A percentile compares a stretch with the other conserved stretches of the same genome.
These are phyloP conservation scores for Drosophila nebulosa DNA, from an alignment of 1,140 invertebrate genomes.

Conservation along the genomic window DNA sequence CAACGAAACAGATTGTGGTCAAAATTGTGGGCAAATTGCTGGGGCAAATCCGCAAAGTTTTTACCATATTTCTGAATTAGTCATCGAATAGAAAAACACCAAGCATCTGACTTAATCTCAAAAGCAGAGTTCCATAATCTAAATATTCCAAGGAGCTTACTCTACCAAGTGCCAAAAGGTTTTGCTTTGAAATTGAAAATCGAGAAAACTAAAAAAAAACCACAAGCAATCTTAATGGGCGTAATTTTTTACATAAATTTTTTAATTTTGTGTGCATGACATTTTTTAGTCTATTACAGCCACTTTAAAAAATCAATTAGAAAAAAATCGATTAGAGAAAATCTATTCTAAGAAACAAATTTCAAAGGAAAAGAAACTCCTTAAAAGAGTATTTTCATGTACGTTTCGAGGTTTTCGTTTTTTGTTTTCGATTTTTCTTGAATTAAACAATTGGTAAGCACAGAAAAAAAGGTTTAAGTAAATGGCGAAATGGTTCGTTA, in stretches of 20 bases:
- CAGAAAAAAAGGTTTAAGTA: conserved; percentile 46
- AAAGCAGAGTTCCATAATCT: too few relatives aligned
- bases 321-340: too few relatives aligned
- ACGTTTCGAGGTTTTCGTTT: neutral
- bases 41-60: neutral
- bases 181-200: too few relatives aligned
- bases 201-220: too few relatives aligned
- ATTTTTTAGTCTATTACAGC: neutral
- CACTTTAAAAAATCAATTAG: too few relatives aligned
- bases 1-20: neutral
- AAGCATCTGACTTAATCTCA: too few relatives aligned
- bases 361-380: neutral
- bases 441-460: conserved; percentile 27
- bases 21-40: neutral
- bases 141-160: too few relatives aligned
- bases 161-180: too few relatives aligned
- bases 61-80: neutral
- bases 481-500: conserved; percentile 69
- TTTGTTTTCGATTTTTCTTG: conserved; percentile 10
- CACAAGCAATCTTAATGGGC: too few relatives aligned
- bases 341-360: neutral
- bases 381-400: neutral
- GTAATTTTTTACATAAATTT: too few relatives aligned
- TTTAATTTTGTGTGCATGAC: too few relatives aligned
- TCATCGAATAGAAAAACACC: neutral